These are phyloP conservation scores for Leucopsar rothschildi DNA, from an alignment of 2,113 vertebrate genomes.

Conservation along the genomic window DNA sequence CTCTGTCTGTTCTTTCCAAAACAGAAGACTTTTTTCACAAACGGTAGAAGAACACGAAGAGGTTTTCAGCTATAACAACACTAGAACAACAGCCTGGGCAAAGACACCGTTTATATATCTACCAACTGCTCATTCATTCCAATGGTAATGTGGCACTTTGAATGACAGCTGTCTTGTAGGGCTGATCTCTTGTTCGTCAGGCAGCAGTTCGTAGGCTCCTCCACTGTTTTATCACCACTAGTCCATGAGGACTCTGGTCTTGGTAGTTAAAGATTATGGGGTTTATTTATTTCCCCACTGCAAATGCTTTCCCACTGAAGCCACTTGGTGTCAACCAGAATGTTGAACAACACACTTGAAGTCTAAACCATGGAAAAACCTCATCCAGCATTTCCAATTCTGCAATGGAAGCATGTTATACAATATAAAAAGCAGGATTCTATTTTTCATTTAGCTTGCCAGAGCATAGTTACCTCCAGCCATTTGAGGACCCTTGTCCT, in stretches of 20 bases:
- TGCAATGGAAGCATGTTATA: not conserved
- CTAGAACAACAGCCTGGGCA: not conserved
- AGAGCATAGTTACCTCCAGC: not conserved
- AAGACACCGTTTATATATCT: not conserved
- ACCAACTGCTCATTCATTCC: fast-evolving
- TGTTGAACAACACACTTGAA: not conserved
- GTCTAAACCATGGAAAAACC: not conserved
- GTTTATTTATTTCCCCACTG: not conserved
- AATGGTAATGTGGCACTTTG: not conserved
- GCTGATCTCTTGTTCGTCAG: not conserved
- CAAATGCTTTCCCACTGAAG: not conserved
- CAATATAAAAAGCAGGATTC: not conserved
- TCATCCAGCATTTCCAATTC: not conserved
- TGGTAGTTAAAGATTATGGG: not conserved
- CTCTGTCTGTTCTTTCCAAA: not conserved
- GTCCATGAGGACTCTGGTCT: not conserved
- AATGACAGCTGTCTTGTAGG: not conserved
- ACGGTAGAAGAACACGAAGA: not conserved
- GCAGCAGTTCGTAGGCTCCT: not conserved
- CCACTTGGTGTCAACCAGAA: not conserved
- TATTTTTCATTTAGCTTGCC: not conserved
- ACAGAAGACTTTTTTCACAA: not conserved
- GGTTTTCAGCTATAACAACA: not conserved
- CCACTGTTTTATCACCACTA: not conserved
- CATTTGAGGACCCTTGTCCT: not conserved